Evolutionary conservation across 2,797 vertebrate genomes (phyloP).

Genomic region (Enteromius argenteus): DNA sequence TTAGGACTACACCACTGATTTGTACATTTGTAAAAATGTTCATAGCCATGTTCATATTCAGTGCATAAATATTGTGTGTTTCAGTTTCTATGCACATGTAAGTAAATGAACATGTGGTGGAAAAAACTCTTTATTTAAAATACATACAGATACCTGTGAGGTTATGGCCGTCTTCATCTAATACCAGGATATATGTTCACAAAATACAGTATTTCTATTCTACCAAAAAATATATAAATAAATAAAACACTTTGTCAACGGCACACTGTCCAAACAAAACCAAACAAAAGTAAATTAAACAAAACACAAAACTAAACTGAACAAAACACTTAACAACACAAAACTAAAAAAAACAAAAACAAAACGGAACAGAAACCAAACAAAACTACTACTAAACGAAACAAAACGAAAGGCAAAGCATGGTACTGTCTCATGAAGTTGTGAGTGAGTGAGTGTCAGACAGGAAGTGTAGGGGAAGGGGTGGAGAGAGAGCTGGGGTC

Average conservation of each 20-base stretch:
- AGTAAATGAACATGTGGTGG: neutral
- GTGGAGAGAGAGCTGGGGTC: constrained; percentile 42
- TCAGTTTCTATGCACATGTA: neutral
- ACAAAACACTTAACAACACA: no score
- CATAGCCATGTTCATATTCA: neutral
- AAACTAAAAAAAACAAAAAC: no score
- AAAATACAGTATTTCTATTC: neutral
- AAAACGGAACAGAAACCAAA: no score
- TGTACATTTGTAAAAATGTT: neutral
- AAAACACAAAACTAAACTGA: no score
- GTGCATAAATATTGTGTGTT: neutral
- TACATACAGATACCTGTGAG: neutral
- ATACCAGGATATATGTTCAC: neutral
- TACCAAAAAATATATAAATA: neutral
- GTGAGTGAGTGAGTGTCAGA: neutral
- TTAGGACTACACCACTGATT: neutral
- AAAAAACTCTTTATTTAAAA: neutral
- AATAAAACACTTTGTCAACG: no score
- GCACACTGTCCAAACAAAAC: neutral
- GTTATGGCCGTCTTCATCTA: neutral
- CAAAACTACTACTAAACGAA: neutral
- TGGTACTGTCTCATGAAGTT: neutral
- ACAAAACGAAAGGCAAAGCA: neutral
- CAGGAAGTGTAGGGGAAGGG: neutral
- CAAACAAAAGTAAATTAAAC: no score